These are phyloP conservation scores for Chrysoperla carnea DNA, from an alignment of 1,140 invertebrate species.

Conservation along the genomic window DNA sequence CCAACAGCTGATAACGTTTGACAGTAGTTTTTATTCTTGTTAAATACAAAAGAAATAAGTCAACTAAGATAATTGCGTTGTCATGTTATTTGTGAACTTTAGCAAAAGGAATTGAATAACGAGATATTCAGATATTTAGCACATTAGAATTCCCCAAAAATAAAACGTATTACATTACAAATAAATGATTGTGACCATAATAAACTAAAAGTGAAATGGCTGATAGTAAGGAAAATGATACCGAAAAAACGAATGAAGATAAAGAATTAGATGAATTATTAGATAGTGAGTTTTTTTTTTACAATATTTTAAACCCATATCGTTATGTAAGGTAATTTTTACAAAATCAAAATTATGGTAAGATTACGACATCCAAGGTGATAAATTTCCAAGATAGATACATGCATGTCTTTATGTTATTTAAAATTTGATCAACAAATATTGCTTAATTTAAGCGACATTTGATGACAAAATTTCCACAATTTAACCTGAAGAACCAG, in stretches of 20 bases:
- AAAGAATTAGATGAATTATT: conserved; percentile 25
- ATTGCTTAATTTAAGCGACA: not conserved
- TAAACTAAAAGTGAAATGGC: conserved; percentile 4
- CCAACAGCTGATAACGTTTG: too few relatives aligned
- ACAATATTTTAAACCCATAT: not conserved
- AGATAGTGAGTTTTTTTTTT: conserved; percentile 19
- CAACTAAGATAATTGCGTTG: too few relatives aligned
- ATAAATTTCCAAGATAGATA: not conserved
- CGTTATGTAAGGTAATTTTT: not conserved
- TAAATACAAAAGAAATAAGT: too few relatives aligned
- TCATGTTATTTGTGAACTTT: too few relatives aligned
- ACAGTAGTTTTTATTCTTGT: too few relatives aligned
- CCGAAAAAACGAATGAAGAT: conserved; percentile 9
- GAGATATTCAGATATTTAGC: too few relatives aligned
- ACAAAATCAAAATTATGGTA: not conserved
- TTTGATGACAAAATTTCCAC: not conserved
- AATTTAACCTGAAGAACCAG: too few relatives aligned
- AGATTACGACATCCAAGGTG: not conserved
- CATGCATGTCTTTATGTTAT: not conserved
- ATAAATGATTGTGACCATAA: too few relatives aligned
- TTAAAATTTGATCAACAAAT: not conserved
- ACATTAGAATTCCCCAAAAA: too few relatives aligned
- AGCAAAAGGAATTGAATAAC: too few relatives aligned
- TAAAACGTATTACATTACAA: too few relatives aligned
- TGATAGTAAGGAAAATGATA: conserved; percentile 5